Base-by-base conservation (phyloP, 2,113 vertebrate genomes). In the Typhlomys cinereus region DNA sequence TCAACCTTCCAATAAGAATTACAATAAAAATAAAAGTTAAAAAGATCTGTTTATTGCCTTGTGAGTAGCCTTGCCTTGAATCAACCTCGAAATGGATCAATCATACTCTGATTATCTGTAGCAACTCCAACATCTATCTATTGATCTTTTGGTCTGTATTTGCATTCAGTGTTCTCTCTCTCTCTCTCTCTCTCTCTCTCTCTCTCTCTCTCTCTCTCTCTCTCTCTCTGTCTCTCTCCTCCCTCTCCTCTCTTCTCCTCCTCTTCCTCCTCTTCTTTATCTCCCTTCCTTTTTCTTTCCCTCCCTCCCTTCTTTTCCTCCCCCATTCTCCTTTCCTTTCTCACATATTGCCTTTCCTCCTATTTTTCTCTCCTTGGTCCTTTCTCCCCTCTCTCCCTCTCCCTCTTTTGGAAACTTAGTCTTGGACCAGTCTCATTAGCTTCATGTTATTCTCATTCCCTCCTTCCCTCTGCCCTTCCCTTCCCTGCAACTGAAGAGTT, bases 11-110 rank as follows among this genome's bases (percentile, higher is more conserved):
- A 95, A 57, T 54, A 93, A 91, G 29, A 88, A 86, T 69, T 73
- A 87, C 20, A 90, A 52, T 75, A 79, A 86, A 93, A 94, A 73
- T 84, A 62, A 90, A 90, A 91, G 73, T 27, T 61, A 69, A 50
- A n/a, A 67, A 12, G 48, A 88, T 76, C 89, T 91, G 6, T 88
- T 91, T 85, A 41, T 94, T 90, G 94, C 21, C 64, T 87, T 85
- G 76, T n/a, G 20, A 85, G 54, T 36, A 88, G 8, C 5, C 29
- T 61, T 78, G n/a, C 34, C 85, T 44, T n/a, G 20, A 61, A 20
- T 88, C 36, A 36, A 31, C 75, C 88, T 82, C 73, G 36, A 92
- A 76, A 82, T 48, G 36, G 11, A 91, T 81, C 50, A 39, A 76
- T 96, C 52, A 91, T 5, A 39, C 29, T 64, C 46, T 76, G 75